phyloP scores from a whole-genome alignment of 2,888 invertebrate genomes.

The Hirtodrosophila trivittata region DNA sequence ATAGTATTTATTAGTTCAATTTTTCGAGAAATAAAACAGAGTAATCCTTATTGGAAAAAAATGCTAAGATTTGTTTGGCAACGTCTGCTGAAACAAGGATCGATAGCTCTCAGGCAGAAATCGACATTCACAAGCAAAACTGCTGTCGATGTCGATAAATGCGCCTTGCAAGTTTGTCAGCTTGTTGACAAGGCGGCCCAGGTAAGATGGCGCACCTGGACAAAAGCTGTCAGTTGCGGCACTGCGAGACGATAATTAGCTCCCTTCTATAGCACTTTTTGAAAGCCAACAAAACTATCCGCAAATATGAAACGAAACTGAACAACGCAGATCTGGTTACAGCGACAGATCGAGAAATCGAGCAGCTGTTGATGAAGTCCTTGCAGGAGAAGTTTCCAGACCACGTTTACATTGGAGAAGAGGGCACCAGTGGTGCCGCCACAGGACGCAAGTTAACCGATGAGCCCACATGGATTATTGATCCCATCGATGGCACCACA shows the following conservation, averaged over 20 bases:
- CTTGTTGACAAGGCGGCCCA: conserved; percentile 89
- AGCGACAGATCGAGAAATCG: conserved; percentile 95
- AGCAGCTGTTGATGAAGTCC: conserved; percentile 91
- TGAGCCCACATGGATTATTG: conserved; percentile 97
- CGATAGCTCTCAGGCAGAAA: neutral
- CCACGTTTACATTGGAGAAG: conserved; percentile 95
- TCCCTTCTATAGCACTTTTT: conserved; percentile 6
- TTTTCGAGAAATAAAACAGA: conserved; percentile 4
- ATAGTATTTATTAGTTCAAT: neutral
- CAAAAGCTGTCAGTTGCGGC: neutral
- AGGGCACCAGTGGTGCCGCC: conserved; percentile 89
- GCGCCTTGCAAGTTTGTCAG: conserved; percentile 86
- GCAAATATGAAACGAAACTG: conserved; percentile 89
- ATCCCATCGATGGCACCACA: conserved; percentile 98
- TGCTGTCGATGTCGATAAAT: conserved; percentile 85
- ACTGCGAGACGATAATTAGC: neutral
- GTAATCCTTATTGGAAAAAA: neutral
- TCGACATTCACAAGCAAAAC: neutral
- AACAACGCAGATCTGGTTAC: conserved; percentile 96
- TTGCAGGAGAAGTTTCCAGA: conserved; percentile 88
- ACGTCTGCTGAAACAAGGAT: neutral
- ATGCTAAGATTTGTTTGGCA: conserved; percentile 16
- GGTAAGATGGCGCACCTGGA: conserved; percentile 82
- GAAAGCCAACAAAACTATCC: conserved; percentile 80
- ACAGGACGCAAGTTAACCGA: conserved; percentile 89